Evolutionary conservation across 2,797 vertebrate species (phyloP), one percentile per base, ranked within the genome.

Genomic region (Peromyscus attwateri): DNA sequence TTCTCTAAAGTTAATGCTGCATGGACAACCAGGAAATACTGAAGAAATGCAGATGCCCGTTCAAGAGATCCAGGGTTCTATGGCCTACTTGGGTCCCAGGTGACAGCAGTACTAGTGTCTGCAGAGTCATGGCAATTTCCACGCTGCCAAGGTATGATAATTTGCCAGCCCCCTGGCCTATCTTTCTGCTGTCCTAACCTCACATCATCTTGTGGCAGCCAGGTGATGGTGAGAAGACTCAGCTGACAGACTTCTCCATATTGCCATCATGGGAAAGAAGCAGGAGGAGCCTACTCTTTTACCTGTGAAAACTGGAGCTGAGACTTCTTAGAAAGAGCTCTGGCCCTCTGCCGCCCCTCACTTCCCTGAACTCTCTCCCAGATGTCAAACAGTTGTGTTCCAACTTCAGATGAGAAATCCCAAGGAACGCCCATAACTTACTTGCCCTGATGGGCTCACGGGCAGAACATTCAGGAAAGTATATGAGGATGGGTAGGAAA

Each of bases 141-240:
- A 1, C 27, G 1, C 49, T 10, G 3, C 66, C 5, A 25, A 73
- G 16, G 2, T 8, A 16, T 10, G 1, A 10, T 1, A 19, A 31
- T 60, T 10, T n/a, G 10, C 40, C n/a, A 25, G 9, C 1, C 2
- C 5, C 17, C 43, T 0, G 14, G 16, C 19, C 19, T 37, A 10
- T 4, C 7, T 17, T 43, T 40, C 17, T 5, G 5, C 4, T 2
- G 6, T 1, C 43, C 27, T 4, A 3, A 25, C 14, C 21, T 70
- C n/a, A 13, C 2, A 7, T 0, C 25, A 14, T n/a, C 46, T 37
- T 2, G 0, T 10, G 6, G 2, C 64, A 7, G 16, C 52, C 23
- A 34, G 3, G n/a, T 0, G 8, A 3, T 1, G 17, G 3, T 27
- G 43, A 34, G 1, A 0, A 17, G 57, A 1, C 3, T 40, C 64